Conservation (phyloP, 1,140 invertebrate genomes). For the Glomeris maerens region DNA sequence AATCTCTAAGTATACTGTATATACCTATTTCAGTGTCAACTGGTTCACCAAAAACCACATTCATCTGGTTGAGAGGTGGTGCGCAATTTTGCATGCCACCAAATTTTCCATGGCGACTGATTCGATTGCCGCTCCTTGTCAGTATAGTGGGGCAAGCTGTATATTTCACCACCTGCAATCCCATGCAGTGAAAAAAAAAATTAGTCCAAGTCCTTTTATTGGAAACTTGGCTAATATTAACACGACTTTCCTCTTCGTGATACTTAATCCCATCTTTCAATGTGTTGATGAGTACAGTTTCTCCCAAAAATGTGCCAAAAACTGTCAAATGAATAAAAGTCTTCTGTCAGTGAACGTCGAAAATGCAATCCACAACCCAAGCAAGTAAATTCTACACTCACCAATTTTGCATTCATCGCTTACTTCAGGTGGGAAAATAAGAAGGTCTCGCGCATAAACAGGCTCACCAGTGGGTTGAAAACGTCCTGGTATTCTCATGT, state of each 20-base stretch:
- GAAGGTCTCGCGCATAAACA: conserved; percentile 27
- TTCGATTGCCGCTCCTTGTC: conserved; percentile 28
- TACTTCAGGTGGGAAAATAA: conserved; percentile 26
- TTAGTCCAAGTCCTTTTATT: not conserved
- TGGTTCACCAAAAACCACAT: conserved; percentile 30
- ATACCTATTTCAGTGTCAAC: conserved; percentile 25
- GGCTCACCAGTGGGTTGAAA: conserved; percentile 28
- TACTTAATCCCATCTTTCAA: conserved; percentile 29
- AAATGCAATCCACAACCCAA: not conserved
- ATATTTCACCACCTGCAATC: conserved; percentile 27
- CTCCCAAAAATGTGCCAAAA: conserved; percentile 31
- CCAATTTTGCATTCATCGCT: conserved; percentile 28
- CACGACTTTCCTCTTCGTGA: conserved; percentile 27
- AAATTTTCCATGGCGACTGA: conserved; percentile 34
- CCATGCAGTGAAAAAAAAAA: no score
- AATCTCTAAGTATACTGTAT: not conserved
- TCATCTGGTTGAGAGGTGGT: conserved; percentile 29
- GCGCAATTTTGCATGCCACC: conserved; percentile 33
- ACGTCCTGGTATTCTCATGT: conserved; percentile 23
- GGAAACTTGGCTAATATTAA: not conserved
- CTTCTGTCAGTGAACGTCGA: not conserved
- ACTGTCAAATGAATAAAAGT: conserved; percentile 23
- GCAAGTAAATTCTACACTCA: conserved; percentile 9
- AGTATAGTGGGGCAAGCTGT: conserved; percentile 32
- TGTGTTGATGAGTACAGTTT: conserved; percentile 29